Conservation (phyloP, 2,888 invertebrate species). For the Leptinotarsa juncta region DNA sequence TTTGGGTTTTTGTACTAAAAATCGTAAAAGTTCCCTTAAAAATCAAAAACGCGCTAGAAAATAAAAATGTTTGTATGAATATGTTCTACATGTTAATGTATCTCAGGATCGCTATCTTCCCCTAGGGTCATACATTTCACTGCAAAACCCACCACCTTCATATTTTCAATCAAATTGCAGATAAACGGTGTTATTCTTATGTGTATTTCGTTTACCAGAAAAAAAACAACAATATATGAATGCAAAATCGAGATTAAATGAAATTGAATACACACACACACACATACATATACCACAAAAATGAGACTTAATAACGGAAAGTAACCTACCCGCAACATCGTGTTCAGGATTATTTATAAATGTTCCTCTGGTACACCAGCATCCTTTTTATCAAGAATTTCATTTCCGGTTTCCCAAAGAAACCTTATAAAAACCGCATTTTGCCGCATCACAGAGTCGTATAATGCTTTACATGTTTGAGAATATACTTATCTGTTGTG, state of each 20-base stretch:
- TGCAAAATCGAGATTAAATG: slow-evolving; percentile 10
- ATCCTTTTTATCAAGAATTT: slow-evolving; percentile 34
- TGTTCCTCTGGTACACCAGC: slow-evolving; percentile 10
- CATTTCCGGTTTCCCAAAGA: slow-evolving; percentile 31
- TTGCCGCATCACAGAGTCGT: not conserved
- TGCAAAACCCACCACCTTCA: not conserved
- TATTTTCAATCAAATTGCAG: not conserved
- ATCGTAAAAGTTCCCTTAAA: too few relatives aligned
- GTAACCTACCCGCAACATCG: not conserved
- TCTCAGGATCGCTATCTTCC: not conserved
- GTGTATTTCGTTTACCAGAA: not conserved
- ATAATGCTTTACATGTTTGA: not conserved
- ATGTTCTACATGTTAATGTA: too few relatives aligned
- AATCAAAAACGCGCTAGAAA: too few relatives aligned
- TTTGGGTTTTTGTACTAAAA: too few relatives aligned
- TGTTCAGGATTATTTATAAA: slow-evolving; percentile 11
- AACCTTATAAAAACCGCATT: slow-evolving; percentile 9
- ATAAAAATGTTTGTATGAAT: too few relatives aligned
- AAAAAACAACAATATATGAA: not conserved
- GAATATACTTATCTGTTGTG: not conserved
- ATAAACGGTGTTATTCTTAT: not conserved
- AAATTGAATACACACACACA: slow-evolving; percentile 10
- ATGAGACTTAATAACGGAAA: slow-evolving; percentile 7
- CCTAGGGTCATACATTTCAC: not conserved
- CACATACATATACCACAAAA: not conserved